Evolutionary conservation across 2,797 vertebrate species (phyloP).

Genomic region (Characodon lateralis): DNA sequence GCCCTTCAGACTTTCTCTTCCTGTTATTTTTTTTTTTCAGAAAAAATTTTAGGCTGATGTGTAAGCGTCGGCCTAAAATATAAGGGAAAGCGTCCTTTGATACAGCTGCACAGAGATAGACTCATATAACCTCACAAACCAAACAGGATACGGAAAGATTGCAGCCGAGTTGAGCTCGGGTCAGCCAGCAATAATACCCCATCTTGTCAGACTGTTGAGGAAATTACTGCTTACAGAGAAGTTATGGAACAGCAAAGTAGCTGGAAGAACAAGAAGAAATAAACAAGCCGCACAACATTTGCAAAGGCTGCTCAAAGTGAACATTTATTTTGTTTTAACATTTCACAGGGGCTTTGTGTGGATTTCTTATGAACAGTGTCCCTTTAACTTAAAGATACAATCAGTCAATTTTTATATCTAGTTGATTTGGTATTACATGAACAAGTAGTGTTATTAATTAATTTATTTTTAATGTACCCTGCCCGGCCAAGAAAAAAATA

Average conservation of each 20-base stretch:
- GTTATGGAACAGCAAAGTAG: neutral
- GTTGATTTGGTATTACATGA: neutral
- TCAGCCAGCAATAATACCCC: slow-evolving; percentile 31
- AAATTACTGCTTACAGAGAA: slow-evolving; percentile 20
- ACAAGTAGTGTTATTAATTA: too few species aligned
- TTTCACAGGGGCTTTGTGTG: too few species aligned
- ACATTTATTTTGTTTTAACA: neutral
- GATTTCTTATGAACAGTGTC: too few species aligned
- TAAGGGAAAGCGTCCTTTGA: neutral
- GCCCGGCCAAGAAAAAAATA: too few species aligned
- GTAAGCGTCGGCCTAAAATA: neutral
- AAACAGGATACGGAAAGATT: slow-evolving; percentile 18
- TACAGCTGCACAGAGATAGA: slow-evolving; percentile 12
- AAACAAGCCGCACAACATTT: neutral
- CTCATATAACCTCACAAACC: slow-evolving; percentile 19
- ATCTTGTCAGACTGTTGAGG: slow-evolving; percentile 31
- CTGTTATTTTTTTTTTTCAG: slow-evolving; percentile 35
- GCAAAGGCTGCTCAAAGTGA: neutral
- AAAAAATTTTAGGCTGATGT: slow-evolving; percentile 8
- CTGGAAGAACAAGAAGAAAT: neutral
- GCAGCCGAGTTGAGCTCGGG: slow-evolving; percentile 32
- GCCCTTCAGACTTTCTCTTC: slow-evolving; percentile 23
- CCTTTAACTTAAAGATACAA: too few species aligned
- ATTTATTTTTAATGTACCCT: too few species aligned
- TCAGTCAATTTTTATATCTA: neutral